Evolutionary conservation across 2,113 vertebrate species (phyloP).

Genomic region (Crotalus helleri): DNA sequence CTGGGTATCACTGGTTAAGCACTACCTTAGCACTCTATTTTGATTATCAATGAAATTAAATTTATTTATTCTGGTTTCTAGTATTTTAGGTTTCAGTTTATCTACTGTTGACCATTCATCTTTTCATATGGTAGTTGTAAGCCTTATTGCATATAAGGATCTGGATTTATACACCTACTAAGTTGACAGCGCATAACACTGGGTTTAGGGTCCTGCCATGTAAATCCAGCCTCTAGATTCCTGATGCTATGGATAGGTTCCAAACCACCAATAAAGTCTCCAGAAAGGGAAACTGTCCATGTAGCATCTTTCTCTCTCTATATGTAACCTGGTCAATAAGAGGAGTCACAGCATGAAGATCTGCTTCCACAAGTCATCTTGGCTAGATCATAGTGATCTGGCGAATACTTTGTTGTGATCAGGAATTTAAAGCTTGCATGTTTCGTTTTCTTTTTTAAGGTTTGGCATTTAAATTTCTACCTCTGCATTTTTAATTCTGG

Average conservation of each 20-base stretch:
- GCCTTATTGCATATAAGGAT: neutral
- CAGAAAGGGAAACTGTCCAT: neutral
- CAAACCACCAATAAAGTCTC: neutral
- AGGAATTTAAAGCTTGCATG: slow-evolving; percentile 13
- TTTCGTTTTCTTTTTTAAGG: neutral
- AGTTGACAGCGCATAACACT: neutral
- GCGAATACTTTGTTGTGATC: slow-evolving; percentile 10
- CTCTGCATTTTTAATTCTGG: slow-evolving; percentile 21
- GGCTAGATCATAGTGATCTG: neutral
- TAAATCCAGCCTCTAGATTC: neutral
- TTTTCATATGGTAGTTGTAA: neutral
- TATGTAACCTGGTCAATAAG: neutral
- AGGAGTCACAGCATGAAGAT: neutral
- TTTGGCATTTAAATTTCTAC: slow-evolving; percentile 2
- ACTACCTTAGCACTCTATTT: neutral
- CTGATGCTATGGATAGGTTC: neutral
- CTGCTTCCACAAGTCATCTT: neutral
- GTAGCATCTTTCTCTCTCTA: neutral
- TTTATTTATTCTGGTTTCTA: neutral
- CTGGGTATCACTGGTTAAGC: neutral
- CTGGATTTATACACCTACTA: neutral
- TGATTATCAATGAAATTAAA: neutral
- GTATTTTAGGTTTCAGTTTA: neutral
- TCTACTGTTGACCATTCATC: neutral
- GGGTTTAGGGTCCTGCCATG: neutral